Conservation (phyloP, 2,113 vertebrate genomes). For the Plotosus lineatus region DNA sequence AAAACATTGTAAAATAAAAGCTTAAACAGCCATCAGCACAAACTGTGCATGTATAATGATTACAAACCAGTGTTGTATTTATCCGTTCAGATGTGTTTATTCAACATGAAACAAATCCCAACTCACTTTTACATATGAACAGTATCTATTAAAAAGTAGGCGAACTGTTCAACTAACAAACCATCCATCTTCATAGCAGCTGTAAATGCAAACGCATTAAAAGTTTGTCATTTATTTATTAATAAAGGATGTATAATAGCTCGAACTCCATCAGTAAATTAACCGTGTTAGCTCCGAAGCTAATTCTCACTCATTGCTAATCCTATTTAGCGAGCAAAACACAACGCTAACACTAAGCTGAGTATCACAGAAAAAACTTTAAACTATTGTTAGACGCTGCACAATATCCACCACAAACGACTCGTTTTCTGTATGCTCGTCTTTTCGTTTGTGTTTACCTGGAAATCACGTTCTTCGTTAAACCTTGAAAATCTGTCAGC, state of each 20-base stretch:
- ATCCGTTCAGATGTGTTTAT: neutral
- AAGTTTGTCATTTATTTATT: neutral
- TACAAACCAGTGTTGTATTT: too few relatives aligned
- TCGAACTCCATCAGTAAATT: neutral
- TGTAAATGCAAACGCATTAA: too few relatives aligned
- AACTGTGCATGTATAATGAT: accelerated
- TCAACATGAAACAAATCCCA: neutral
- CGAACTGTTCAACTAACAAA: neutral
- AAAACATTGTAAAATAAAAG: neutral
- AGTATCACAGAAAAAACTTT: neutral
- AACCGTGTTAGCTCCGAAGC: neutral
- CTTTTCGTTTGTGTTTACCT: constrained; percentile 75
- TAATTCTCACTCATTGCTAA: neutral
- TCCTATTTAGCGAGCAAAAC: neutral
- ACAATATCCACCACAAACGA: neutral
- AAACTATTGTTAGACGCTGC: neutral
- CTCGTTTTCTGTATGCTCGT: too few relatives aligned
- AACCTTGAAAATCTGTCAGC: constrained; percentile 98
- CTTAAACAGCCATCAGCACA: neutral
- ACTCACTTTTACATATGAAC: neutral
- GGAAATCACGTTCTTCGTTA: constrained; percentile 98
- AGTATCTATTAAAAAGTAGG: too few relatives aligned
- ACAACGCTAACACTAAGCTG: neutral
- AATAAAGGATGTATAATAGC: neutral
- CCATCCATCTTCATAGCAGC: too few relatives aligned